phyloP scores from a whole-genome alignment of 2,113 vertebrate genomes.

The Apteryx mantelli region DNA sequence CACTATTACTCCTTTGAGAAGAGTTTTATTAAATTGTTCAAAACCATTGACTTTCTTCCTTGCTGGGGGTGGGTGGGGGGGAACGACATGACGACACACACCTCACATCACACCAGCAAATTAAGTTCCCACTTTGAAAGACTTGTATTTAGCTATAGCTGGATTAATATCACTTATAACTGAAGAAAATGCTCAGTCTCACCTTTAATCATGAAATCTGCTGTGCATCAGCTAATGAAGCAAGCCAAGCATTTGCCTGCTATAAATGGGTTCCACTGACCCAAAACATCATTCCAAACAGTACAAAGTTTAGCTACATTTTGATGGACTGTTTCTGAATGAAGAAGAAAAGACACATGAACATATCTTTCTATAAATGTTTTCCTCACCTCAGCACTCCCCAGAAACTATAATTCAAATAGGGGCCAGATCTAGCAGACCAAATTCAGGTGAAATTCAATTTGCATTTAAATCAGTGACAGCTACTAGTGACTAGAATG shows the following conservation, averaged over 20 bases:
- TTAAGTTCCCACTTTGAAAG: neutral
- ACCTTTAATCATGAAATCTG: neutral
- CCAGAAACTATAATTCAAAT: neutral
- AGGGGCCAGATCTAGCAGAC: neutral
- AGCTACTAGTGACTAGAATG: neutral
- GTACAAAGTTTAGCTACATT: neutral
- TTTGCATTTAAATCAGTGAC: slow-evolving; percentile 16
- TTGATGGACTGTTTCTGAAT: neutral
- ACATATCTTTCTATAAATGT: neutral
- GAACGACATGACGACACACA: neutral
- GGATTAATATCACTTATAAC: neutral
- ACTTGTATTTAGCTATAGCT: neutral
- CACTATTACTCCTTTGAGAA: neutral
- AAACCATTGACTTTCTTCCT: neutral
- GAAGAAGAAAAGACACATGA: neutral
- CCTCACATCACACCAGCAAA: neutral
- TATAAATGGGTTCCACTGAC: neutral
- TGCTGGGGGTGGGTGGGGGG: neutral
- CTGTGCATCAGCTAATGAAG: neutral
- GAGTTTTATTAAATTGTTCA: neutral
- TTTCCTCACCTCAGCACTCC: neutral
- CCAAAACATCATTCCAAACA: neutral
- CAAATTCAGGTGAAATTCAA: neutral
- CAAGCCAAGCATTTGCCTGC: neutral
- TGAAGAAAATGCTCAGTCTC: neutral